These are phyloP conservation scores for Tychaedon coryphoeus DNA, from an alignment of 2,113 vertebrate species.

Conservation along the genomic window DNA sequence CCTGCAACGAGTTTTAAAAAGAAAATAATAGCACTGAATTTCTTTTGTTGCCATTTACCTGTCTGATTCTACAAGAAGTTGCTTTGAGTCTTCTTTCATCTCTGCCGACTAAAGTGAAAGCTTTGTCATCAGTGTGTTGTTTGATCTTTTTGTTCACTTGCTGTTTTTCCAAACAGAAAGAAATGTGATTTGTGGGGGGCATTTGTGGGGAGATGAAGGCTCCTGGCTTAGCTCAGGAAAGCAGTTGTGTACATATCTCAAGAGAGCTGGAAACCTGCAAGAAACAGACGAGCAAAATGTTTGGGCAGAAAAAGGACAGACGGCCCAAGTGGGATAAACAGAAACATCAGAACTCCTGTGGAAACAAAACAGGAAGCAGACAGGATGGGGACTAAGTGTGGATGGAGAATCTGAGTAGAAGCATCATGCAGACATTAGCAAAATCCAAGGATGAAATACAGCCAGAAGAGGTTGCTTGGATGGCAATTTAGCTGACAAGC, in stretches of 20 bases:
- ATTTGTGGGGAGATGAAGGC: background rate
- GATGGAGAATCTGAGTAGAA: background rate
- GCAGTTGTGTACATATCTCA: background rate
- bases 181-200: background rate
- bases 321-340: background rate
- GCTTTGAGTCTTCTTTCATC: background rate
- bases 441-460: background rate
- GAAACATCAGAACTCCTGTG: background rate
- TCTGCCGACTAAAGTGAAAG: background rate
- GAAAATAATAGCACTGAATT: background rate
- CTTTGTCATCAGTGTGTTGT: background rate
- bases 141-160: background rate
- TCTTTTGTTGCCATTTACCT: background rate
- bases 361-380: background rate
- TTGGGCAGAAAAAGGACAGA: background rate
- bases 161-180: background rate
- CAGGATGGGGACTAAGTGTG: background rate
- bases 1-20: background rate
- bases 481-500: background rate
- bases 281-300: background rate
- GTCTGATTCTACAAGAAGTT: background rate
- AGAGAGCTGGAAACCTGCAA: background rate
- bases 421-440: fast-evolving
- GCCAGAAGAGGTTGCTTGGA: background rate
- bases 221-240: conserved; percentile 3